Conservation (phyloP, 2,888 invertebrate genomes). For the Pseudococcus viburni region DNA sequence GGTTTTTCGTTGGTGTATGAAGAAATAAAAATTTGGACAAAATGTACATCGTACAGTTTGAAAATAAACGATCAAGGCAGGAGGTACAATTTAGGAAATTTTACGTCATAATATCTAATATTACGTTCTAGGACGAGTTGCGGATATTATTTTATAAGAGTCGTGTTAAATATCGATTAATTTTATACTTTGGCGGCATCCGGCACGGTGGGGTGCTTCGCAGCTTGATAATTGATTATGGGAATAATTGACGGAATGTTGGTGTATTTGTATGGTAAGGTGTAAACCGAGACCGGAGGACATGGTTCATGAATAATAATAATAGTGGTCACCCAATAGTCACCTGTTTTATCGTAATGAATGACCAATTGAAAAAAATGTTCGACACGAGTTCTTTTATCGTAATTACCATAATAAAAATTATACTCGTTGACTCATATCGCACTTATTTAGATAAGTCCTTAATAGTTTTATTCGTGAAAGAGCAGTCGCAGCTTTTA, state of each 20-base stretch:
- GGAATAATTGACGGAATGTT: conserved; percentile 35
- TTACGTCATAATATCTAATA: not conserved
- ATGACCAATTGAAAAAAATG: conserved; percentile 1
- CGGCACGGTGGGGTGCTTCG: not conserved
- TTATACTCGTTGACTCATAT: not conserved
- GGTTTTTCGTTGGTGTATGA: not conserved
- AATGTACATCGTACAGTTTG: not conserved
- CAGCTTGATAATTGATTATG: conserved; percentile 40
- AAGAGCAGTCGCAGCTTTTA: conserved; percentile 26
- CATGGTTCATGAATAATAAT: conserved; percentile 26
- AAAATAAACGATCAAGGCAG: not conserved
- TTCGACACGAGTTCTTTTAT: conserved; percentile 31
- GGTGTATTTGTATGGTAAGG: not conserved
- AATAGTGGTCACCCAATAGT: not conserved
- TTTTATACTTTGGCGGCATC: not conserved
- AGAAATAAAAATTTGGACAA: not conserved
- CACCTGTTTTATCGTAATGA: conserved; percentile 25
- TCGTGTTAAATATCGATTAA: conserved; percentile 44
- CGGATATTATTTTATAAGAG: not conserved
- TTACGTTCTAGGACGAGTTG: not conserved
- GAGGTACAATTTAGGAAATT: conserved; percentile 33
- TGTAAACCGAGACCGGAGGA: not conserved
- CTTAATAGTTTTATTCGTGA: not conserved
- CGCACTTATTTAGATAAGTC: not conserved
- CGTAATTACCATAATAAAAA: conserved; percentile 12